Conservation (phyloP, 2,113 vertebrate species). For the Stegostoma tigrinum region DNA sequence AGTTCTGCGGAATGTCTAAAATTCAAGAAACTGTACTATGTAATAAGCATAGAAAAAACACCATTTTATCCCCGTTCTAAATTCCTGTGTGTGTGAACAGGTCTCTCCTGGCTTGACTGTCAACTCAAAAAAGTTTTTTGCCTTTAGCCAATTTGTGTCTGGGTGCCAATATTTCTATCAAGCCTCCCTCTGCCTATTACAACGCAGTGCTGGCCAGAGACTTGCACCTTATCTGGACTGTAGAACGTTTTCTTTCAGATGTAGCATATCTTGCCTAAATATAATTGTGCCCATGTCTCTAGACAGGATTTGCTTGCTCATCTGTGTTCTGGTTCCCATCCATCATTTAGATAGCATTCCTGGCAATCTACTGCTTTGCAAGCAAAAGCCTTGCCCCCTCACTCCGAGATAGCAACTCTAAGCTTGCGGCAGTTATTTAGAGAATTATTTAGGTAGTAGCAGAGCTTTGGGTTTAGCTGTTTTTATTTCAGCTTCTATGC, state of each 20-base stretch:
- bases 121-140: background rate
- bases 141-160: background rate
- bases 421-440: background rate
- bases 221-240: background rate
- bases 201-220: background rate
- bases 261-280: background rate
- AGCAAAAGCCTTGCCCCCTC: background rate
- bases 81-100: background rate
- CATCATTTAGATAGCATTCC: background rate
- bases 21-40: background rate
- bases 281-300: slow-evolving; percentile 3
- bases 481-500: background rate
- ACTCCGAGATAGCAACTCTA: background rate
- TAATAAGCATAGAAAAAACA: background rate
- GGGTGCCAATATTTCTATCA: background rate
- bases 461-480: background rate
- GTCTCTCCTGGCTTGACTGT: background rate
- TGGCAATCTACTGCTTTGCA: background rate
- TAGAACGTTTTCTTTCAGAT: background rate
- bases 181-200: background rate
- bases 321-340: background rate
- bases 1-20: background rate
- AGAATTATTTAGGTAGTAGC: background rate
- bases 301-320: background rate
- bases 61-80: background rate